phyloP scores from a whole-genome alignment of 2,113 vertebrate species.

The Hippocampus comes region DNA sequence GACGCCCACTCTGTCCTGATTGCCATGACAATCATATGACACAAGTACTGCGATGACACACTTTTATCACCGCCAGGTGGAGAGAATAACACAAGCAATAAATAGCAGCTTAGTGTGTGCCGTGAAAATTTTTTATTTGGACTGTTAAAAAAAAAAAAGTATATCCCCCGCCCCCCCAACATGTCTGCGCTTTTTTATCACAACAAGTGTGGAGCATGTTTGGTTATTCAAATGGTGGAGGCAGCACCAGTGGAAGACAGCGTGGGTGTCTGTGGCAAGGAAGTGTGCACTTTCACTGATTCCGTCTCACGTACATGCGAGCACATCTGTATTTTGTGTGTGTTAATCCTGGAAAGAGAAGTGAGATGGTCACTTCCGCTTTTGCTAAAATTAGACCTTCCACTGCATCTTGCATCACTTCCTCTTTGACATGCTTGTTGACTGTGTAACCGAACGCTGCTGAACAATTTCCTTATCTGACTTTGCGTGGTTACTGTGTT shows the following conservation, averaged over 20 bases:
- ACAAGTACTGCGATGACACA: slow-evolving; percentile 58
- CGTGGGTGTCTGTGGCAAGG: slow-evolving; percentile 50
- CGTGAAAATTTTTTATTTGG: neutral
- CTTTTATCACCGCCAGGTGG: slow-evolving; percentile 43
- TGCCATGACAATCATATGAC: slow-evolving; percentile 58
- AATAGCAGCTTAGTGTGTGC: neutral
- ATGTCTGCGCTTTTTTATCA: neutral
- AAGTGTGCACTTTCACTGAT: slow-evolving; percentile 58
- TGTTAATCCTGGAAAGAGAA: slow-evolving; percentile 67
- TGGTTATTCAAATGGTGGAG: slow-evolving; percentile 5
- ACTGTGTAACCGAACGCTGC: slow-evolving; percentile 26
- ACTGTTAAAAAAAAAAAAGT: slow-evolving; percentile 5
- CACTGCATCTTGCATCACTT: slow-evolving; percentile 62
- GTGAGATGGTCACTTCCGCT: slow-evolving; percentile 59
- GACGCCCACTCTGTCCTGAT: slow-evolving; percentile 47
- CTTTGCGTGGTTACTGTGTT: slow-evolving; percentile 26
- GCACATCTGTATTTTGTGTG: slow-evolving; percentile 30
- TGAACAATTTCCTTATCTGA: slow-evolving; percentile 58
- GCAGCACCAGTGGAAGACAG: slow-evolving; percentile 39
- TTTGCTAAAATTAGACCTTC: slow-evolving; percentile 64
- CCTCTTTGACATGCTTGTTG: slow-evolving; percentile 46
- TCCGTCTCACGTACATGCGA: slow-evolving; percentile 10
- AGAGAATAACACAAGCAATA: neutral
- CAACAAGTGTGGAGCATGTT: neutral
- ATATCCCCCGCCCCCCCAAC: slow-evolving; percentile 8